Evolutionary conservation across 2,888 invertebrate species (phyloP).

Genomic region (Phyllotreta striolata): DNA sequence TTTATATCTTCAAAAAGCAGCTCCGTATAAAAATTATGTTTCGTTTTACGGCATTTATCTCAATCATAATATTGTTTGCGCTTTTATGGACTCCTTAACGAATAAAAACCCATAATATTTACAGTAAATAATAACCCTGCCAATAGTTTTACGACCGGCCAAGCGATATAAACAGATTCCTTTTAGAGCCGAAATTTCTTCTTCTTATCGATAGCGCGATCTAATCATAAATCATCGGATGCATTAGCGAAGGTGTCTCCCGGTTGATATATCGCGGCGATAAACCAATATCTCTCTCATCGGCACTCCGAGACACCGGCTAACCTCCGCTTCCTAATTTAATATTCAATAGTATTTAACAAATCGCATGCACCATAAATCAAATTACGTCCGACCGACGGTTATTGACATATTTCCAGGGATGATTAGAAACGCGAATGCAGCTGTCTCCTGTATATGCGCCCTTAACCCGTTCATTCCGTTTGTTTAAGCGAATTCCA

Average conservation of each 20-base stretch:
- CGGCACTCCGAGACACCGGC: neutral
- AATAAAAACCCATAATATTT: constrained; percentile 11
- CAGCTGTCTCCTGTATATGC: constrained; percentile 29
- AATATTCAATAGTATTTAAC: constrained; percentile 35
- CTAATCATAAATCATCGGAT: no score
- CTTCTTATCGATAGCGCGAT: no score
- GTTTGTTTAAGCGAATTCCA: no score
- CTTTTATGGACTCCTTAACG: constrained; percentile 13
- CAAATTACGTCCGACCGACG: constrained; percentile 25
- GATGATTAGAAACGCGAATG: constrained; percentile 32
- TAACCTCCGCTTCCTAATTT: constrained; percentile 17
- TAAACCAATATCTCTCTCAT: no score
- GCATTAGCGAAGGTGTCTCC: no score
- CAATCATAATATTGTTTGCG: constrained; percentile 13
- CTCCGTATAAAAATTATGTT: constrained; percentile 17
- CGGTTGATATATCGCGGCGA: no score
- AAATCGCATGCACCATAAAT: constrained; percentile 34
- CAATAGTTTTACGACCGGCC: constrained; percentile 4
- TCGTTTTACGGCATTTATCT: constrained; percentile 22
- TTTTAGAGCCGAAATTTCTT: neutral
- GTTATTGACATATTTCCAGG: constrained; percentile 32
- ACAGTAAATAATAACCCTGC: constrained; percentile 10
- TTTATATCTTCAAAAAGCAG: constrained; percentile 15
- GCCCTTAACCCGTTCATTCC: no score
- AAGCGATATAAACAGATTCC: constrained; percentile 5